Base-by-base conservation (phyloP, 37 sponge, comb jelly and placozoan genomes). In the Trichoplax adhaerens region DNA sequence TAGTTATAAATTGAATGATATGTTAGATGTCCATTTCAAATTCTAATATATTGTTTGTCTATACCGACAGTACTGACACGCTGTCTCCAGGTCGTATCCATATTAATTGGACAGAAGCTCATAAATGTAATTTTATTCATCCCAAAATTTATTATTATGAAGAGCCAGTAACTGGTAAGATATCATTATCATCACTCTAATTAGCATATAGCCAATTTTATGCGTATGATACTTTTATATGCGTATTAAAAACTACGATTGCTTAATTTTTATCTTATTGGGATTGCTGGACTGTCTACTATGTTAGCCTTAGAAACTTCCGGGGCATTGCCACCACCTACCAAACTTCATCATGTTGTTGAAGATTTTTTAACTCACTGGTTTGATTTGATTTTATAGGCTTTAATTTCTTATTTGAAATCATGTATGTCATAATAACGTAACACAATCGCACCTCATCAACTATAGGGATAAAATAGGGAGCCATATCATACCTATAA, bases 91-190 rank as follows among this genome's bases (percentile, higher is more conserved):
- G 29, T 29, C 29, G 29, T 29, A 29, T 29, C 29, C 29, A 29
- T 29, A 29, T 29, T 29, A 29, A 89, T 65, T 80, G 84, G 0
- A 5, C 64, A 4, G 51, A 65, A 2, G 91, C 85, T 4, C 87
- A 94, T 68, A 69, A 73, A 52, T 85, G 95, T 75, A 94, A 94
- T 78, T 94, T 94, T 74, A 84, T 94, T 29, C 95, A 94, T 58
- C 96, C 96, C 55, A 88, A 90, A 0, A 50, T 95, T 66, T 95
- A 90, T 78, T 84, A 95, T 79, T 95, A 91, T 63, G 72, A 81
- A 4, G 52, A 29, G 55, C 75, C 74, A n/a, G 48, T 62, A 1
- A 5, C 71, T 10, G 52, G 70, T 76, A 76, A 29, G 74, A 29
- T 29, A 29, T 29, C 29, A 29, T 29, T 29, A 29, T 29, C 29